These are phyloP conservation scores for Mandrillus leucophaeus DNA, from an alignment of 2,113 vertebrate genomes.

Conservation along the genomic window DNA sequence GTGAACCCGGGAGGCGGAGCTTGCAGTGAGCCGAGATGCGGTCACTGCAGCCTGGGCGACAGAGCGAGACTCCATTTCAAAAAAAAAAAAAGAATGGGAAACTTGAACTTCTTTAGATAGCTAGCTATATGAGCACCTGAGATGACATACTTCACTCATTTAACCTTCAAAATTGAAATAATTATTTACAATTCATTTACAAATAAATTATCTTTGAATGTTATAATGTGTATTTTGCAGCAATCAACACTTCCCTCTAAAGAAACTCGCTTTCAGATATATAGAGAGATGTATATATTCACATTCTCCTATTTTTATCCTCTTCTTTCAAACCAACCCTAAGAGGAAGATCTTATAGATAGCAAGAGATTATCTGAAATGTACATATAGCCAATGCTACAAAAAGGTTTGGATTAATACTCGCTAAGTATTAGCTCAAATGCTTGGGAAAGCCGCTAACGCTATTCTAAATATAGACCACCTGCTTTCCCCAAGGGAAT, in stretches of 20 bases:
- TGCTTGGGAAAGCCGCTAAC: not conserved
- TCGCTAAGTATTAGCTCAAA: not conserved
- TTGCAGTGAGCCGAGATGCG: no score
- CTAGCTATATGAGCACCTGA: not conserved
- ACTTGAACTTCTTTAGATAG: not conserved
- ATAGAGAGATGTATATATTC: not conserved
- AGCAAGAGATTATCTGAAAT: not conserved
- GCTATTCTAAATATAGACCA: constrained; percentile 22
- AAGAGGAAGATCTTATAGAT: not conserved
- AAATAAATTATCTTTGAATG: not conserved
- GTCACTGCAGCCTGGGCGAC: no score
- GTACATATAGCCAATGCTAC: not conserved
- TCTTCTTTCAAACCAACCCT: constrained; percentile 15
- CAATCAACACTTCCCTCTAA: not conserved
- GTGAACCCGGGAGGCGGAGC: no score
- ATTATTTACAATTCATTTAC: not conserved
- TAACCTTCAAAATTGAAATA: not conserved
- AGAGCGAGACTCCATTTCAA: no score
- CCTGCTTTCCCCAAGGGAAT: not conserved
- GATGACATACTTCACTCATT: not conserved
- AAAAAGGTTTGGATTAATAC: not conserved
- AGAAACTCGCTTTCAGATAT: not conserved
- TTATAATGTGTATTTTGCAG: not conserved
- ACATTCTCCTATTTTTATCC: not conserved
- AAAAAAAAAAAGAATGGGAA: not conserved